phyloP scores from a whole-genome alignment of 2,797 vertebrate genomes.

The Mastacembelus armatus region DNA sequence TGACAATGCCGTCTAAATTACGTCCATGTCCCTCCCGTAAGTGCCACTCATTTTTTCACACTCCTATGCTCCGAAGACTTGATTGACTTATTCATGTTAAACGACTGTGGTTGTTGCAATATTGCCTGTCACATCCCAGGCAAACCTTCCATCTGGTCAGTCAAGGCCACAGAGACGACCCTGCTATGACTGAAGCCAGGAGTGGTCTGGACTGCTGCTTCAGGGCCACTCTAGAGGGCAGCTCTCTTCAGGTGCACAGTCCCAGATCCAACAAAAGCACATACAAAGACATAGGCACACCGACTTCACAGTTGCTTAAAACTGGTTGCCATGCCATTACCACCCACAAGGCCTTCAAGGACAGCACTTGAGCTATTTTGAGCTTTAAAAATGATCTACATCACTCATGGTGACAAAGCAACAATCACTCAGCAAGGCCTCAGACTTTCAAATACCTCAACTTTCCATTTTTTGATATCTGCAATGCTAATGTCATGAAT shows the following conservation, averaged over 20 bases:
- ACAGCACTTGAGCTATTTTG: constrained; percentile 63
- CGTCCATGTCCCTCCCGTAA: neutral
- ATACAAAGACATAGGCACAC: constrained; percentile 9
- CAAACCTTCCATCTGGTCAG: constrained; percentile 29
- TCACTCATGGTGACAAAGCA: constrained; percentile 54
- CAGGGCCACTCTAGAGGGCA: too few species aligned
- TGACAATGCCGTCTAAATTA: neutral
- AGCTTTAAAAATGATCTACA: constrained; percentile 50
- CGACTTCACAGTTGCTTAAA: constrained; percentile 29
- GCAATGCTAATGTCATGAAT: constrained; percentile 23
- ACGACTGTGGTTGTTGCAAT: constrained; percentile 35
- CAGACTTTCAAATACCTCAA: constrained; percentile 34
- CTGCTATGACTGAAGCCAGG: constrained; percentile 32
- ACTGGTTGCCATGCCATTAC: constrained; percentile 56
- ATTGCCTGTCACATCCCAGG: constrained; percentile 49
- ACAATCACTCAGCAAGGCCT: constrained; percentile 38
- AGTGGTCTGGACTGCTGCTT: constrained; percentile 36
- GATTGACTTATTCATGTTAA: too few species aligned
- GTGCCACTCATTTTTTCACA: neutral
- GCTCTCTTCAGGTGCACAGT: too few species aligned
- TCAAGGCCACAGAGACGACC: constrained; percentile 62
- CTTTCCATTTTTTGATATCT: constrained; percentile 34
- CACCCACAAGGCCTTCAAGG: constrained; percentile 52
- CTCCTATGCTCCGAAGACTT: constrained; percentile 9
- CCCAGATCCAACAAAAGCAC: constrained; percentile 3